phyloP scores from a whole-genome alignment of 2,888 invertebrate genomes.

The Willowsia nigromaculata region DNA sequence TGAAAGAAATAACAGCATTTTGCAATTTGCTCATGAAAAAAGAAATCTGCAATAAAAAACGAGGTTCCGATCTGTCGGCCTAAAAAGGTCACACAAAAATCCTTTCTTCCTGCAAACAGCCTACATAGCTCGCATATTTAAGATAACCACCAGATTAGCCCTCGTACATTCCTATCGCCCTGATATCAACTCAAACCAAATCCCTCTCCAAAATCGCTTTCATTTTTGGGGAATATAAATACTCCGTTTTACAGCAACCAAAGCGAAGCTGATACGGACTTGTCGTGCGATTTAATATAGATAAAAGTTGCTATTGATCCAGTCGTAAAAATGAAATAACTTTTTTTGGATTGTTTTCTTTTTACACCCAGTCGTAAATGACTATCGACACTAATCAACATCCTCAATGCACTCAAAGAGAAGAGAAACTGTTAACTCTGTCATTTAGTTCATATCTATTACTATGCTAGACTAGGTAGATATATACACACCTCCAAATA shows the following conservation, averaged over 20 bases:
- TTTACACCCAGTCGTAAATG: conserved; percentile 18
- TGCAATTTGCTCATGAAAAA: conserved; percentile 31
- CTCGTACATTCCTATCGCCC: not conserved
- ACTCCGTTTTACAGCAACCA: not conserved
- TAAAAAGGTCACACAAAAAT: conserved; percentile 17
- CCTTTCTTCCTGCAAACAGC: conserved; percentile 31
- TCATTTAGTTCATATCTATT: no score
- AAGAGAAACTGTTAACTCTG: not conserved
- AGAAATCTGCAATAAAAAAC: conserved; percentile 24
- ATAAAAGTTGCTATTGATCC: conserved; percentile 9
- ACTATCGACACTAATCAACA: not conserved
- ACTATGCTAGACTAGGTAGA: no score
- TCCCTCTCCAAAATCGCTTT: not conserved
- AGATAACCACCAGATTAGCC: not conserved
- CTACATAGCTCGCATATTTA: not conserved
- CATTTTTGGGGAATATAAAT: not conserved
- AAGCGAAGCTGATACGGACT: not conserved
- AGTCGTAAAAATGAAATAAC: conserved; percentile 17
- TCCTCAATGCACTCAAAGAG: not conserved
- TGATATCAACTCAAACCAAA: not conserved
- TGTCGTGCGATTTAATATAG: not conserved
- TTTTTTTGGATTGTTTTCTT: not conserved
- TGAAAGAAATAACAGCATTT: conserved; percentile 35
- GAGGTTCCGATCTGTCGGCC: conserved; percentile 18
- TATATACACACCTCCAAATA: not conserved